Evolutionary conservation across 2,888 invertebrate genomes (phyloP), one percentile per base, ranked within the genome.

Genomic region (Ornithoptera alexandrae): DNA sequence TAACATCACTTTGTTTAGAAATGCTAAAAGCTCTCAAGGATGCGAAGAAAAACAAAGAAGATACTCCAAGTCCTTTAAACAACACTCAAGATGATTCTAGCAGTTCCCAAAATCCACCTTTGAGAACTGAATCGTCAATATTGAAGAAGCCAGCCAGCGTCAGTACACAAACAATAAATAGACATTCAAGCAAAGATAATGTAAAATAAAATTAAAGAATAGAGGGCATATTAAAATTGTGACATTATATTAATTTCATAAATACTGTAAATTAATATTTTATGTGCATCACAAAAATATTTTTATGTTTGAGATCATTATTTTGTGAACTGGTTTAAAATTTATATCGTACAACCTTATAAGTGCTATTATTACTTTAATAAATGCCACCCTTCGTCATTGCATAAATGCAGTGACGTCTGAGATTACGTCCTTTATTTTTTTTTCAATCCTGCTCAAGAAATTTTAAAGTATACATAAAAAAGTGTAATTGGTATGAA

Each of bases 21-120:
- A 90, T 90, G 89, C 74, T 90, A 65, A 73, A 74, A 42, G 87
- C 88, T 22, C 73, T 90, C 63, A 88, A 86, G 73, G 84, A 85
- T 68, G 87, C 88, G 17, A 89, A 89, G 75, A 86, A 88, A 74
- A 82, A 81, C 18, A 85, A 83, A 61, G 74, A 73, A n/a, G 70
- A 76, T 10, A 65, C 72, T 15, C 72, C 71, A 71, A 72, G 50
- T 63, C 72, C 5, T 58, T 46, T 57, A 7, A 61, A 20, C 46
- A 61, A 62, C 30, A 20, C 50, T 0, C 63, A 64, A 53, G 46
- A 56, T 15, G 65, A 58, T n/a, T 42, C 24, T 42, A 67, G 58
- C 59, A 62, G 30, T n/a, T 56, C 30, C n/a, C 20, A 60, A 6
- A 57, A 67, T 36, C 17, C 63, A 2, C 20, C 57, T 0, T 61